Percentiles rank a stretch among this genome's conserved stretches.
Evolutionary conservation across 2,888 invertebrate species (phyloP).

Genomic region (Hydrotaea cyrtoneurina): DNA sequence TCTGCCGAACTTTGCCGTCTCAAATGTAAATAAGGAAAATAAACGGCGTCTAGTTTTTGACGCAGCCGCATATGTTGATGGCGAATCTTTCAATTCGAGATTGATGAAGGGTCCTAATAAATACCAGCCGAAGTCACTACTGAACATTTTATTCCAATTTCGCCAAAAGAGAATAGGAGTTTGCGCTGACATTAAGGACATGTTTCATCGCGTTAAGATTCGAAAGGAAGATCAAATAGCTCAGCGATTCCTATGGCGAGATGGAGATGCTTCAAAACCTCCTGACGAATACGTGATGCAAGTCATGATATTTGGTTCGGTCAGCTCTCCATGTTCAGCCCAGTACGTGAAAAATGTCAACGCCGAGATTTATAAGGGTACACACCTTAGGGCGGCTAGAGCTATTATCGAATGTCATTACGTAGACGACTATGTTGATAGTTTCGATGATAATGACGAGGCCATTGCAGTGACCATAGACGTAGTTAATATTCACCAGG

Average conservation of each 20-base stretch:
- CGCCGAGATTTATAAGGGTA: background rate
- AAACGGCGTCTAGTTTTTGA: too few relatives aligned
- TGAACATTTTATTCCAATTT: conserved; percentile 55
- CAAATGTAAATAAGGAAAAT: conserved; percentile 52
- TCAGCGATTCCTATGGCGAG: conserved; percentile 61
- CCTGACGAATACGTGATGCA: conserved; percentile 57
- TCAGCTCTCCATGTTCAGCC: conserved; percentile 56
- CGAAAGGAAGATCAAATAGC: conserved; percentile 56
- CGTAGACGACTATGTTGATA: too few relatives aligned
- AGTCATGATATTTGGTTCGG: conserved; percentile 66
- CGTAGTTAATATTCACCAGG: conserved; percentile 52
- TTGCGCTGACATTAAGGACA: too few relatives aligned
- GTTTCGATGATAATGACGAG: conserved; percentile 58
- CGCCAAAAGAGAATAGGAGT: conserved; percentile 57
- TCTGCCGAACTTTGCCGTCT: conserved; percentile 45
- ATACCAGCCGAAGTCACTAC: conserved; percentile 51
- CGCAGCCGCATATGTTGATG: conserved; percentile 43
- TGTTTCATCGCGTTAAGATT: conserved; percentile 50
- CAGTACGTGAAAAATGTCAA: conserved; percentile 13
- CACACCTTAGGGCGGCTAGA: conserved; percentile 36
- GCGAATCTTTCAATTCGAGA: too few relatives aligned
- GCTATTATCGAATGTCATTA: conserved; percentile 62
- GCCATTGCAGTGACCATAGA: conserved; percentile 53
- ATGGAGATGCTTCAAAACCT: conserved; percentile 24
- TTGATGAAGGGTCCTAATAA: too few relatives aligned